These are phyloP conservation scores for Vulpes vulpes DNA, from an alignment of 2,113 vertebrate genomes.

Conservation along the genomic window DNA sequence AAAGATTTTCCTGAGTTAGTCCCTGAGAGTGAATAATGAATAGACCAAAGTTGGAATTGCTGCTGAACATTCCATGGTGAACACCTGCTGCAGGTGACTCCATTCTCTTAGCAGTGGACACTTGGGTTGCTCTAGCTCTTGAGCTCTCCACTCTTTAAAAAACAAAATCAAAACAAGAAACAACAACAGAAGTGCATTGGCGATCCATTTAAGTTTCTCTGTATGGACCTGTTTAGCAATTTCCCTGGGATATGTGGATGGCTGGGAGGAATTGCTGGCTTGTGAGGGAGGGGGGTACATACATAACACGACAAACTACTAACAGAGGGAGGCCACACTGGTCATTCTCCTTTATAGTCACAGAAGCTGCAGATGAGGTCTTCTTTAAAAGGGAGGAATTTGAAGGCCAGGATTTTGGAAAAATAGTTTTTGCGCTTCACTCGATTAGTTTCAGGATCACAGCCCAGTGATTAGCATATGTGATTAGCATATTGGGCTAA, in stretches of 20 bases:
- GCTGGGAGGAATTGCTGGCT: background rate
- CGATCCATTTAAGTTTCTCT: too few species aligned
- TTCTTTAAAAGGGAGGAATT: conserved; percentile 10
- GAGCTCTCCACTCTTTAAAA: background rate
- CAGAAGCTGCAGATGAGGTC: background rate
- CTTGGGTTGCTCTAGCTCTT: background rate
- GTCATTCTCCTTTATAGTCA: background rate
- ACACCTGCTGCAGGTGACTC: background rate
- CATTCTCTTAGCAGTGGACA: background rate
- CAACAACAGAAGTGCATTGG: background rate
- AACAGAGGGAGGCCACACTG: background rate
- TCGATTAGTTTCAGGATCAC: background rate
- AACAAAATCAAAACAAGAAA: background rate
- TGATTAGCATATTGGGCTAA: background rate
- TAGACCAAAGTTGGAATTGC: background rate
- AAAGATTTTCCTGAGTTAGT: background rate
- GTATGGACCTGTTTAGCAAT: background rate
- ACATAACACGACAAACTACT: background rate
- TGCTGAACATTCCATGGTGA: background rate
- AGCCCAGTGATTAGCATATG: background rate
- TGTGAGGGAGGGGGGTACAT: background rate
- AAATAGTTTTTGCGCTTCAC: background rate
- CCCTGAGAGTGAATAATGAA: background rate
- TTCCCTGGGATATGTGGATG: background rate
- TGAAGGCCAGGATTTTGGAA: background rate